Evolutionary conservation across 2,888 invertebrate species (phyloP).

Genomic region (Crocallis elinguaria): DNA sequence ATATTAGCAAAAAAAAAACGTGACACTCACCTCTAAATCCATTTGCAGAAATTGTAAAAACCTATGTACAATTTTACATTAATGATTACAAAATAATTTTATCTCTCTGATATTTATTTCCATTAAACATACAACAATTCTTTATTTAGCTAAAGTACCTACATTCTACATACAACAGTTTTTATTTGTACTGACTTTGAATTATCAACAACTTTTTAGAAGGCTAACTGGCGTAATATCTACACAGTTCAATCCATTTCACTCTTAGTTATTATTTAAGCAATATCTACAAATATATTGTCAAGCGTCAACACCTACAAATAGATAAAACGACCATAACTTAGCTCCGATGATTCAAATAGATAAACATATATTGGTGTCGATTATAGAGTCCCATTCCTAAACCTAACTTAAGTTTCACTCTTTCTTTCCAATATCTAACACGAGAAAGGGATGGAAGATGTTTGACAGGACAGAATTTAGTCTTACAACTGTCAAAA

Average conservation of each 20-base stretch:
- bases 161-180: conserved; percentile 2
- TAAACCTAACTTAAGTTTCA: too few species aligned
- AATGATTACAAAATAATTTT: neutral
- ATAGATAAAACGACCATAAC: neutral
- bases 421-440: too few species aligned
- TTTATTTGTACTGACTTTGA: neutral
- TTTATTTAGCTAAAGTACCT: neutral
- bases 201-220: neutral
- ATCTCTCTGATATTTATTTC: neutral
- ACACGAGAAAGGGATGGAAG: too few species aligned
- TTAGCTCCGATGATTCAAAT: neutral
- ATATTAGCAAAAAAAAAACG: neutral
- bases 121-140: conserved; percentile 1
- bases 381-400: too few species aligned
- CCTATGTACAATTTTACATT: neutral
- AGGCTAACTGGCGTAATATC: neutral
- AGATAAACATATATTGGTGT: too few species aligned
- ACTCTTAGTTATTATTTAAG: conserved; percentile 1
- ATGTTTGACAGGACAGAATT: too few species aligned
- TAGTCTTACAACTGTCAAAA: too few species aligned
- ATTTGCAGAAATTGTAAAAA: neutral
- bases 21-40: conserved; percentile 16
- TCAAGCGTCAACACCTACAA: conserved; percentile 12
- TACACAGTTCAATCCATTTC: neutral
- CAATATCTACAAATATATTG: conserved; percentile 17